Base-by-base conservation (phyloP, 2,113 vertebrate species). In the Heterotilapia buettikoferi region DNA sequence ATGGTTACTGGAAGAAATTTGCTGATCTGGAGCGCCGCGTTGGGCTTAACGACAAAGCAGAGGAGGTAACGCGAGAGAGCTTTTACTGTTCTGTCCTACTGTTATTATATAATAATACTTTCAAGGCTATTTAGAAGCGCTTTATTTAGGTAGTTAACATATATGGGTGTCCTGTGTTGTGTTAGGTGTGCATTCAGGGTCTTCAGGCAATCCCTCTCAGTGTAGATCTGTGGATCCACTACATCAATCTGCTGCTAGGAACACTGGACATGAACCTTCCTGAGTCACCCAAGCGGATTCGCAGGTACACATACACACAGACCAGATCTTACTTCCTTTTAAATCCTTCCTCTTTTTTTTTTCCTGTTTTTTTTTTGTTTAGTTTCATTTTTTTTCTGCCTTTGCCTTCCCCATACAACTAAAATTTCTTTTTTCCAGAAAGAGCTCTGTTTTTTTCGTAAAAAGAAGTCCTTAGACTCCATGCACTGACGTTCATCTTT, bases 1-100 rank as follows among this genome's bases (percentile, higher is more conserved):
- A 98, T 1, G 97, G 97, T 56, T 98, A 98, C 92, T 98, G 98
- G 98, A 98, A 97, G 83, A 98, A 98, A 66, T 98, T 96, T 83
- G 96, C 96, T 0, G 98, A 98, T 86, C 90, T 98, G 86, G 97
- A 98, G 63, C 96, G 97, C 2, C 96, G 96, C 1, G 93, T 96
- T 3, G 96, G 95, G 3, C 89, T 94, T 87, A 76, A 89, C 52
- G 76, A 89, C 24, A 96, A 96, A 84, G 94, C 97, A 1, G 96
- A 97, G 86, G 97, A 97, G 97, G 97, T 98, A 89, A 33, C 31
- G 2, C 52, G 3, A 31, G 24, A 79, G 16, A 10, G 1, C 3
- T 43, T 73, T 31, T 21, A 10, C 40, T 21, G 3, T 68, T 82
- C 6, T 14, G 26, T 29, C 9, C 9, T 11, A 8, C 9, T 78